Evolutionary conservation across 2,888 invertebrate species (phyloP), one percentile per base, ranked within the genome.

Genomic region (Anthrax anthrax): DNA sequence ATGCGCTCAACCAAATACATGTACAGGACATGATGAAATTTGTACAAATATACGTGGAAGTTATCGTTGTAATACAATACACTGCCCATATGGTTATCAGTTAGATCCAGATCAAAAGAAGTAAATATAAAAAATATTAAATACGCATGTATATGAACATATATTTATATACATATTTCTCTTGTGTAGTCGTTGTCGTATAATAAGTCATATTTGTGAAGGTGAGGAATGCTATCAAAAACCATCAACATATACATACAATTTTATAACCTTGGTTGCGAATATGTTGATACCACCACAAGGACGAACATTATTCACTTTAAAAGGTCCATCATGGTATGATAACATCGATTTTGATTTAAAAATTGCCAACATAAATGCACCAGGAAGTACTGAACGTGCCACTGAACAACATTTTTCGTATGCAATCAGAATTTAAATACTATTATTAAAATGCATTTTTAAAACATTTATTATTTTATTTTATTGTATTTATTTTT

Each of bases 21-120:
- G 79, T 47, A 66, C 69, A 1, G 72, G 72, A n/a, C 63, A 74
- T 0, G 80, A 84, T 51, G 78, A 84, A 55, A 77, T 87, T 42
- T 97, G 97, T 60, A 81, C 92, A 55, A 97, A 97, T 66, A 88
- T 84, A 1, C 73, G 89, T 48, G 97, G 97, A 1, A 75, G 84
- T 47, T 88, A 78, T 70, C 83, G 88, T 58, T 97, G 96, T 61
- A 87, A 89, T 56, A 73, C 73, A 17, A 84, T 96, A 51, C 72
- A 76, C 40, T 97, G 97, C 63, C 95, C 95, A 0, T 60, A 73
- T 0, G 88, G 90, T 42, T 97, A 95, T 65, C 70, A 77, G 19
- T 77, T 79, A 44, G 92, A 95, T 59, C 69, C 69, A 0, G 74
- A 76, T 44, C 80, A 83, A 50, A 87, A 80, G 61, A 90, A 92